A percentile compares a stretch with the other conserved stretches of the same genome.
phyloP scores from a whole-genome alignment of 2,888 invertebrate genomes.

The Chorisops tibialis region DNA sequence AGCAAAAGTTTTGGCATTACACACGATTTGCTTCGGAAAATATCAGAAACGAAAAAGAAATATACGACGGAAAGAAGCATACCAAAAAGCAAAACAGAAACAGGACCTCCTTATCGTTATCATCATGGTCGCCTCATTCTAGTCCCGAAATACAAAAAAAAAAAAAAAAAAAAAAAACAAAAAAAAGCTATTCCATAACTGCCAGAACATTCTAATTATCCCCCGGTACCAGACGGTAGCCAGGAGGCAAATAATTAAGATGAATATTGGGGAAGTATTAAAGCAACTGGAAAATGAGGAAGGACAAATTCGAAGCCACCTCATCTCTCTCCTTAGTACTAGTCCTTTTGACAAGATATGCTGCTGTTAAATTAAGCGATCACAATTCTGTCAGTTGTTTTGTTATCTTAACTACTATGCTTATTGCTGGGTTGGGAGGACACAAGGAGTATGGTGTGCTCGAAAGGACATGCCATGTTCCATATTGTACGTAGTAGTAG shows the following conservation, averaged over 20 bases:
- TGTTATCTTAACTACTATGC: slow-evolving; percentile 32
- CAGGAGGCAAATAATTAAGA: slow-evolving; percentile 33
- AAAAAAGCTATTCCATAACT: not conserved
- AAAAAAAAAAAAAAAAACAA: too few relatives aligned
- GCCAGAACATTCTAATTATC: slow-evolving; percentile 29
- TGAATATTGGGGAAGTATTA: slow-evolving; percentile 33
- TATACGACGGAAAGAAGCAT: too few relatives aligned
- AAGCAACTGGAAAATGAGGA: slow-evolving; percentile 26
- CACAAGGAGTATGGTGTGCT: not conserved
- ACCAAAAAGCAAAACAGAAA: too few relatives aligned
- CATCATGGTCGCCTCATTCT: too few relatives aligned
- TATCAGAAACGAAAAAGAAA: too few relatives aligned
- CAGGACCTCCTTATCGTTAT: too few relatives aligned
- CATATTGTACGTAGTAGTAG: not conserved
- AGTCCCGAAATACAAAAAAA: too few relatives aligned
- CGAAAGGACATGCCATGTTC: not conserved
- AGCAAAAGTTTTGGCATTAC: too few relatives aligned
- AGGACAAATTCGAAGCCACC: too few relatives aligned
- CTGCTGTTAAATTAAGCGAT: slow-evolving; percentile 31
- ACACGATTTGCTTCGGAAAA: too few relatives aligned
- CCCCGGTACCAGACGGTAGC: slow-evolving; percentile 26
- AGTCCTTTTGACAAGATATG: not conserved
- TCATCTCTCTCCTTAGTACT: too few relatives aligned
- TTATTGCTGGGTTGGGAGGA: not conserved
- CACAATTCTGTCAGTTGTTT: slow-evolving; percentile 30